Base-by-base conservation (phyloP, 37 sponge, comb jelly and placozoan genomes). In the Lycopodina hypogea region DNA sequence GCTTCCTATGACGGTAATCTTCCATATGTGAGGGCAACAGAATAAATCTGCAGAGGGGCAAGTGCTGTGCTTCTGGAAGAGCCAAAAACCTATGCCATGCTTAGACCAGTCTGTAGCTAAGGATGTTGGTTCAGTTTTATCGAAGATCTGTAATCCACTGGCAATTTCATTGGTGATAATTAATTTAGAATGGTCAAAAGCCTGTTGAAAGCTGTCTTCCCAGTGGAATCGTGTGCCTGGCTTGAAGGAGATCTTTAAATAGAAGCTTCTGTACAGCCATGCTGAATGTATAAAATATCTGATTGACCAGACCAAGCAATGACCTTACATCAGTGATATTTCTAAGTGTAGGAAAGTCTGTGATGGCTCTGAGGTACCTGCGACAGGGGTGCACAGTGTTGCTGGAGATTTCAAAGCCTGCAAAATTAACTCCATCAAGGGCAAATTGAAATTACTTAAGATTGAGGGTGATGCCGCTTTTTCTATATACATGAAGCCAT, bases 201-300 rank as follows among this genome's bases (percentile, higher is more conserved):
- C 64, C 29, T 59, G 42, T 45, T 82, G 69, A 14, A 82, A 67
- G 11, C 18, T 12, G 4, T 72, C 74, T 23, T 81, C 64, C 61
- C 61, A 60, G 24, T 60, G 61, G 24, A 60, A 60, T 60, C 23
- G 19, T 23, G 61, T 60, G 61, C 23, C 24, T 22, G 61, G 61
- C 24, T 60, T 60, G 61, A n/a, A 60, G 61, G 7, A 60, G 24
- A 22, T 60, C 61, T 60, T 28, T 23, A 60, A 60, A 60, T 17
- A 28, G 61, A 28, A 60, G 61, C 61, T 26, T n/a, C n/a, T n/a
- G n/a, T n/a, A n/a, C n/a, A n/a, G n/a, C n/a, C n/a, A 82, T 82
- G 68, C 82, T 82, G 82, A 82, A 82, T 48, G 82, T 68, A 29
- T 82, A 82, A 24, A 75, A 72, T 33, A 82, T 75, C 37, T 82